Conservation (phyloP, 2,888 invertebrate species). For the Sarcophaga caerulescens region DNA sequence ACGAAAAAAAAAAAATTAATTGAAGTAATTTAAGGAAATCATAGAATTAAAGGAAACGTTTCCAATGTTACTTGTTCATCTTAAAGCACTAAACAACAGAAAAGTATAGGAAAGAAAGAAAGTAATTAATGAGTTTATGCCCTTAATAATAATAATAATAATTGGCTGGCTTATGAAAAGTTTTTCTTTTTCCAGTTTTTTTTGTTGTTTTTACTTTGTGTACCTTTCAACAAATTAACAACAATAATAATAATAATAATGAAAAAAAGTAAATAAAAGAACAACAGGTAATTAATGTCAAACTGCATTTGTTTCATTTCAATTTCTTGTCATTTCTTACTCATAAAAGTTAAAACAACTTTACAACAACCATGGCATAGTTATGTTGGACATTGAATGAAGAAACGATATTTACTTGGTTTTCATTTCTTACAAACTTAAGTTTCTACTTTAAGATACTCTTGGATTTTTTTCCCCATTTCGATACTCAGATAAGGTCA, state of each 20-base stretch:
- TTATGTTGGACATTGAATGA: too few species aligned
- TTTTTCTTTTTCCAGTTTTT: background rate
- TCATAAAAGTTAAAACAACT: conserved; percentile 38
- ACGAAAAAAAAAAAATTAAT: too few species aligned
- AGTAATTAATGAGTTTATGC: conserved; percentile 39
- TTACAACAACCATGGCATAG: background rate
- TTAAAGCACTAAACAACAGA: background rate
- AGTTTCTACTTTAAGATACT: too few species aligned
- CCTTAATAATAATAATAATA: conserved; percentile 6
- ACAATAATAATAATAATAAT: background rate
- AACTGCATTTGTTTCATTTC: background rate
- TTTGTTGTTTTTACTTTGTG: too few species aligned
- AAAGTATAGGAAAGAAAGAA: conserved; percentile 5
- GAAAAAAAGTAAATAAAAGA: conserved; percentile 2
- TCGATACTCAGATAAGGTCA: too few species aligned
- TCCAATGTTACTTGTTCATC: too few species aligned
- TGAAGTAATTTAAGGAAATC: too few species aligned
- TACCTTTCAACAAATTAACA: background rate
- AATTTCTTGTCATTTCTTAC: background rate
- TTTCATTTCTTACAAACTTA: too few species aligned
- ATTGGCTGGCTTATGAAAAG: conserved; percentile 9
- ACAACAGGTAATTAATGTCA: conserved; percentile 26
- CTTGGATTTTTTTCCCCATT: too few species aligned
- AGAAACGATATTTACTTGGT: too few species aligned
- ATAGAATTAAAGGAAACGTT: too few species aligned